Base-by-base conservation (phyloP, 2,888 invertebrate genomes). In the Drosophila buzzatii region DNA sequence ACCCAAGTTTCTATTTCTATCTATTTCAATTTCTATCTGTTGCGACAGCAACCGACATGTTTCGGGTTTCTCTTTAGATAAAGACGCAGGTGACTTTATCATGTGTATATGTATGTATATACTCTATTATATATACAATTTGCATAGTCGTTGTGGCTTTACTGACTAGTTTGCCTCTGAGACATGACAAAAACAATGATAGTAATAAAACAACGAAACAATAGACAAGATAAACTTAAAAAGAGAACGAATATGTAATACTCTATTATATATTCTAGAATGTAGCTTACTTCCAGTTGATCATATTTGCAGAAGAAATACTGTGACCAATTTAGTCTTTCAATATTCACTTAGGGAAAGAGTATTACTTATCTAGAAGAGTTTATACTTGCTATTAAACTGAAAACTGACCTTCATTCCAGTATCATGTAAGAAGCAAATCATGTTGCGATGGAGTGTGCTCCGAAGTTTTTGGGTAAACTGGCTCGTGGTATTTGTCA, bases 131-230 rank as follows among this genome's bases (percentile, higher is more conserved):
- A 39, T 55, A 18, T 56, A 61, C 57, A 76, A 77, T 76, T 76
- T 73, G 77, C 77, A 78, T 78, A 78, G 77, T 45, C 52, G 67
- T 61, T 61, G 61, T 60, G 51, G 69, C 41, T 60, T 53, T 12
- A 20, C 47, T 62, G 49, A 57, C 58, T 58, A 56, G 51, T 69
- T 66, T 20, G 42, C 10, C 44, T 57, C 57, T 44, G 44, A 23
- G 33, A 20, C 57, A 57, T 55, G 55, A 68, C 55, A 65, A 61
- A 61, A 66, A 73, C 63, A 73, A 61, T 70, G 51, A 66, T 63
- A 18, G 33, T 51, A 51, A 35, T 49, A 33, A 53, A 57, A 65
- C 61, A 52, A 23, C 9, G 10, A 49, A 37, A 62, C 12, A 55
- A 53, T 55, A 18, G 41, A 3, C 1, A 2, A 39, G 27, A 41